Evolutionary conservation across 2,113 vertebrate species (phyloP).

Genomic region (Melanotaenia duboulayi): DNA sequence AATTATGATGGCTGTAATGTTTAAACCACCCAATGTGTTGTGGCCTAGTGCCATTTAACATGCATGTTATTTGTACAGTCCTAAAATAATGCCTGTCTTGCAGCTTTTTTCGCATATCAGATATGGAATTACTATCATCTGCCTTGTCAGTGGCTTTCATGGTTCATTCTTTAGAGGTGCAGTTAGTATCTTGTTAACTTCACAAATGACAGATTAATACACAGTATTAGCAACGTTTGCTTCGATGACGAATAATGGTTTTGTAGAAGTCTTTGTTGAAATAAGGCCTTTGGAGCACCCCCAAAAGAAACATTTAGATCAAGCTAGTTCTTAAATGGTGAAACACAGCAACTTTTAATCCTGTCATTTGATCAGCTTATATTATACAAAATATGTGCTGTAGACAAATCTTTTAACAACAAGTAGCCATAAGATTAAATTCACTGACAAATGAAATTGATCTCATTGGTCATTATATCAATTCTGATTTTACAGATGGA

Average conservation of each 20-base stretch:
- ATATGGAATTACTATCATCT: slow-evolving; percentile 12
- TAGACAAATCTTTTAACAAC: not conserved
- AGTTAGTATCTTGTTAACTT: not conserved
- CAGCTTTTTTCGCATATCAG: not conserved
- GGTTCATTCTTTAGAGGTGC: not conserved
- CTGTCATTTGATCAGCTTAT: not conserved
- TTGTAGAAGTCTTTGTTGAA: not conserved
- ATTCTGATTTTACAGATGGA: too few species aligned
- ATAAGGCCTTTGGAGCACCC: too few species aligned
- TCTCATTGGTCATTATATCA: too few species aligned
- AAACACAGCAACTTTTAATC: not conserved
- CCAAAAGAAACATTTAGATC: too few species aligned
- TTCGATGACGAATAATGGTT: not conserved
- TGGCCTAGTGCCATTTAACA: not conserved
- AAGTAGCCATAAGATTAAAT: too few species aligned
- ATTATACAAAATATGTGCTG: not conserved
- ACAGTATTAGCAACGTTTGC: not conserved
- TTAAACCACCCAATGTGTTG: slow-evolving; percentile 16
- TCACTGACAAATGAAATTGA: too few species aligned
- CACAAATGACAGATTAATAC: slow-evolving; percentile 1
- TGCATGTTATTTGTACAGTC: slow-evolving; percentile 1
- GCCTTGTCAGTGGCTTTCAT: not conserved
- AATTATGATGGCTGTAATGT: slow-evolving; percentile 18
- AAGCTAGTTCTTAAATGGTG: not conserved
- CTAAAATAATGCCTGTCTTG: slow-evolving; percentile 1